Evolutionary conservation across 2,113 vertebrate species (phyloP).

Genomic region (Bubalus kerabau): DNA sequence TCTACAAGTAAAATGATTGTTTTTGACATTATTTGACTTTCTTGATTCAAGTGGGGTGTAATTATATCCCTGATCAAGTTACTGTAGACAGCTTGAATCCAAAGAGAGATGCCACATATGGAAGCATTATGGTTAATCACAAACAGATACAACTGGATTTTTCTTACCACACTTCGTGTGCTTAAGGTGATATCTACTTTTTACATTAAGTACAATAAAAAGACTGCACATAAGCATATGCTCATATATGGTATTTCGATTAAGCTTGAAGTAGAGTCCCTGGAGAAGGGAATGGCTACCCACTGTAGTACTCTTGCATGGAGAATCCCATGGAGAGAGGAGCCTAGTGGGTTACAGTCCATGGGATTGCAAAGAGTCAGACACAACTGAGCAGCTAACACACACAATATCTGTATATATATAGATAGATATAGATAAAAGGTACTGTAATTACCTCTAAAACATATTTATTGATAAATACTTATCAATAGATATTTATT

Average conservation of each 20-base stretch:
- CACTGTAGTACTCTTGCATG: background rate
- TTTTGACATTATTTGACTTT: slow-evolving; percentile 88
- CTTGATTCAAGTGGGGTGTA: slow-evolving; percentile 82
- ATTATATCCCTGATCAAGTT: slow-evolving; percentile 84
- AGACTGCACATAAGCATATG: background rate
- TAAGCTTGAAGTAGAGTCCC: background rate
- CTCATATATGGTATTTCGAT: background rate
- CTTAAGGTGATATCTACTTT: slow-evolving; percentile 73
- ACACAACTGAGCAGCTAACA: background rate
- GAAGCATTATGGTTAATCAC: slow-evolving; percentile 83
- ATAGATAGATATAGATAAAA: background rate
- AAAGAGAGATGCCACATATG: slow-evolving; percentile 79
- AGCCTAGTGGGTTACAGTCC: background rate
- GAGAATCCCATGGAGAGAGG: background rate
- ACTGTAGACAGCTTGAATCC: slow-evolving; percentile 76
- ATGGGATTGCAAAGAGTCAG: background rate
- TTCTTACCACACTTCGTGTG: slow-evolving; percentile 56
- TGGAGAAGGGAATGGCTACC: background rate
- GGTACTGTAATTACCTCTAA: background rate
- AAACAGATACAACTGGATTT: slow-evolving; percentile 79
- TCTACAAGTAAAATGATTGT: slow-evolving; percentile 83
- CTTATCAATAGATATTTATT: no score
- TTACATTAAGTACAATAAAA: slow-evolving; percentile 42
- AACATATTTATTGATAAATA: background rate
- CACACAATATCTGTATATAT: background rate